Evolutionary conservation across 1,140 invertebrate species (phyloP).

Genomic region (Drosophila arawakana): DNA sequence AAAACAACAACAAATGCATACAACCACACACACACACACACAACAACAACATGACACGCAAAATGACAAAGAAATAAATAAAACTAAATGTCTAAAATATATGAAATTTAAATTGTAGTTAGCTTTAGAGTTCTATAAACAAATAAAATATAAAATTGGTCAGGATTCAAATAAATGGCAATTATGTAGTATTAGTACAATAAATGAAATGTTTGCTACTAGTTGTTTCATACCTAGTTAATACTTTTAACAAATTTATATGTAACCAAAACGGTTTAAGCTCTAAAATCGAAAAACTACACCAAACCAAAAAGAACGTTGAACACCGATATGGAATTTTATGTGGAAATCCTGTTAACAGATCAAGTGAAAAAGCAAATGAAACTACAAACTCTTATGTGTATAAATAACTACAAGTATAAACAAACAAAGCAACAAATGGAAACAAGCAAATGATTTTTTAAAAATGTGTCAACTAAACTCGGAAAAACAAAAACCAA

Average conservation of each 20-base stretch:
- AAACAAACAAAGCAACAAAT: constrained; percentile 58
- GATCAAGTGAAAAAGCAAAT: constrained; percentile 45
- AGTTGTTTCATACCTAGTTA: constrained; percentile 72
- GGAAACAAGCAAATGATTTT: constrained; percentile 61
- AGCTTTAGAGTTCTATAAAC: constrained; percentile 56
- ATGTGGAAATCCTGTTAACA: constrained; percentile 47
- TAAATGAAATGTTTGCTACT: constrained; percentile 68
- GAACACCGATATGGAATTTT: constrained; percentile 77
- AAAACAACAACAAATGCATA: constrained; percentile 47
- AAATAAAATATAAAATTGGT: constrained; percentile 21
- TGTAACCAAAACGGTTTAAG: constrained; percentile 62
- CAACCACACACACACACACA: constrained; percentile 34
- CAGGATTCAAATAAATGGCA: constrained; percentile 55
- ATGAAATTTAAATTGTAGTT: constrained; percentile 57
- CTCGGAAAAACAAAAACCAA: constrained; percentile 36
- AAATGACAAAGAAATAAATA: constrained; percentile 27
- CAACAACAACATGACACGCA: constrained; percentile 28
- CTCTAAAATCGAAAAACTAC: constrained; percentile 27
- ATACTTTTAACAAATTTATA: constrained; percentile 58
- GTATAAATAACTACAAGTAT: constrained; percentile 10
- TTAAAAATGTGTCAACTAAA: constrained; percentile 63
- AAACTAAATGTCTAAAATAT: constrained; percentile 75
- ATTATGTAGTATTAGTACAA: constrained; percentile 67
- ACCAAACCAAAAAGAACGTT: constrained; percentile 48
- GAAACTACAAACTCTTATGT: constrained; percentile 30